Evolutionary conservation across 2,888 invertebrate genomes (phyloP).

Genomic region (Eustalomyia histrio): DNA sequence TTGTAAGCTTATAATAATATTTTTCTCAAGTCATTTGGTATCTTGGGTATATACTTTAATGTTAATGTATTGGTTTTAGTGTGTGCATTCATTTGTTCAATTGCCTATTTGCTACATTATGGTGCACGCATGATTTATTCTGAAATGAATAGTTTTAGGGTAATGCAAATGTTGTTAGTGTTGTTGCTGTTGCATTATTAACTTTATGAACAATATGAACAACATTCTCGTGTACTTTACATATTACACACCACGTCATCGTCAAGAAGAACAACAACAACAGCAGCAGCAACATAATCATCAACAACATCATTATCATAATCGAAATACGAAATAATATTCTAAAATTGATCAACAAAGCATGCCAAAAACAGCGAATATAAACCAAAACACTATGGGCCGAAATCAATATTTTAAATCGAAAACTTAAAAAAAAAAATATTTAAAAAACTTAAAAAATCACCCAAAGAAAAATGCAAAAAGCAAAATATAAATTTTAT

Average conservation of each 20-base stretch:
- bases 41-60: not conserved
- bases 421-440: not conserved
- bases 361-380: constrained; percentile 41
- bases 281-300: not conserved
- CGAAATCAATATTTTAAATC: no score
- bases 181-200: constrained; percentile 22
- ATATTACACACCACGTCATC: not conserved
- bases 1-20: no score
- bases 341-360: constrained; percentile 45
- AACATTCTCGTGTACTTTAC: not conserved
- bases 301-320: not conserved
- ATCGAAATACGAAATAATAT: constrained; percentile 4
- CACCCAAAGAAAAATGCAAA: no score
- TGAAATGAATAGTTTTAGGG: constrained; percentile 39
- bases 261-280: not conserved
- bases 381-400: constrained; percentile 9
- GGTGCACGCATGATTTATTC: constrained; percentile 49
- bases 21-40: no score
- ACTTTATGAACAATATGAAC: constrained; percentile 26
- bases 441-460: no score
- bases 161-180: not conserved
- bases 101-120: constrained; percentile 46
- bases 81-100: constrained; percentile 51
- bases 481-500: no score
- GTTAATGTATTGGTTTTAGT: constrained; percentile 12